These are phyloP conservation scores for Festucalex cinctus DNA, from an alignment of 2,113 vertebrate genomes.

Conservation along the genomic window DNA sequence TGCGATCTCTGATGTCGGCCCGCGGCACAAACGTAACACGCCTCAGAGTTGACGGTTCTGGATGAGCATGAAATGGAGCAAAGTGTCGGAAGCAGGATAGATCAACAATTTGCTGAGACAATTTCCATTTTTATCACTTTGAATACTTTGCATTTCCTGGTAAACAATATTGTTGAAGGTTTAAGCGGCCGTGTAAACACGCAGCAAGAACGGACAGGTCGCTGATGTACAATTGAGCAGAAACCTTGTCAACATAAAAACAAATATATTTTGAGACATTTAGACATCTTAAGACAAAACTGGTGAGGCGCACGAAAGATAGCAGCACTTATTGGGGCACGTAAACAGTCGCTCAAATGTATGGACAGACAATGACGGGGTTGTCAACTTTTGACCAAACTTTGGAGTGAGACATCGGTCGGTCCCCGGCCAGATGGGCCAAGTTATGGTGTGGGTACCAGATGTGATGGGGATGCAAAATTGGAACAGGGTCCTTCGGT, in stretches of 20 bases:
- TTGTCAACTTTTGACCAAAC: too few species aligned
- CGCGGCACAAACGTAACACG: constrained; percentile 52
- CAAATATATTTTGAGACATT: too few species aligned
- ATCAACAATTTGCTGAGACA: constrained; percentile 38
- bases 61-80: constrained; percentile 61
- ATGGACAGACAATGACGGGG: too few species aligned
- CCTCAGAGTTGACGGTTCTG: constrained; percentile 51
- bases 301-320: too few species aligned
- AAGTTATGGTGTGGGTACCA: too few species aligned
- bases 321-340: too few species aligned
- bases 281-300: too few species aligned
- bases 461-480: too few species aligned
- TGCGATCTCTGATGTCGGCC: constrained; percentile 61
- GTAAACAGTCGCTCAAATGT: too few species aligned
- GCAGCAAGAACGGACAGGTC: constrained; percentile 5
- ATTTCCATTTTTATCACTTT: constrained; percentile 26
- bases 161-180: constrained; percentile 7
- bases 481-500: too few species aligned
- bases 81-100: constrained; percentile 44
- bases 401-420: too few species aligned
- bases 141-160: constrained; percentile 31
- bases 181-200: neutral
- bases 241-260: neutral
- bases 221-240: neutral
- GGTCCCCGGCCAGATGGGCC: too few species aligned